Evolutionary conservation across 2,113 vertebrate species (phyloP).

Genomic region (Tupaia tana): DNA sequence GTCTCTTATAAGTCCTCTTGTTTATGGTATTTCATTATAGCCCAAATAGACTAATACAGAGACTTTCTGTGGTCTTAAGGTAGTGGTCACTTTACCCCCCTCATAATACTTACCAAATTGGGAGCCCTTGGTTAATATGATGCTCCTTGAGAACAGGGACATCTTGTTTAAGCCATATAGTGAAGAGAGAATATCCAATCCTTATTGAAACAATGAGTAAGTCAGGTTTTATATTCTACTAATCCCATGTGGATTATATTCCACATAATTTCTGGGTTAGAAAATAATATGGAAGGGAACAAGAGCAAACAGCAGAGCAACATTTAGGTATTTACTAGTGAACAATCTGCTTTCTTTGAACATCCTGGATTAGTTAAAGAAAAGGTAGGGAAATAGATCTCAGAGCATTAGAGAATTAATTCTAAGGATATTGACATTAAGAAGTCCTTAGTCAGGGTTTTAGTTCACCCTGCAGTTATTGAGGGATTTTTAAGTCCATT

Average conservation of each 20-base stretch:
- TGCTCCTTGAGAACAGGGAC: not conserved
- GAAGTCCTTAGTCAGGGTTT: conserved; percentile 36
- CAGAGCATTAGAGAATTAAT: conserved; percentile 37
- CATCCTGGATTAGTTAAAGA: not conserved
- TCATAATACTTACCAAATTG: not conserved
- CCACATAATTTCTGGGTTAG: not conserved
- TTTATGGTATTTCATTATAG: not conserved
- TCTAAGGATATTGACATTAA: conserved; percentile 34
- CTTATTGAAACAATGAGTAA: not conserved
- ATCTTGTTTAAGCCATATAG: not conserved
- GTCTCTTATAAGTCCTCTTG: not conserved
- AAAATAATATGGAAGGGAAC: not conserved
- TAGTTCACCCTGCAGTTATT: conserved; percentile 35
- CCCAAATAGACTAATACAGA: not conserved
- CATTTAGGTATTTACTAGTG: not conserved
- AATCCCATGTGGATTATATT: not conserved
- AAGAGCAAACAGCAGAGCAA: not conserved
- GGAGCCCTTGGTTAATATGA: not conserved
- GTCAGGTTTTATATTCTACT: not conserved
- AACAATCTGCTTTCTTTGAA: conserved; percentile 6
- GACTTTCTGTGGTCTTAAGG: not conserved
- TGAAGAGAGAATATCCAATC: not conserved
- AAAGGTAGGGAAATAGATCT: not conserved
- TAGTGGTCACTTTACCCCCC: not conserved
- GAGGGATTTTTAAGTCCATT: conserved; percentile 29